These are phyloP conservation scores for Megaustenia siamemsis DNA, from an alignment of 2,888 invertebrate genomes.

Conservation along the genomic window DNA sequence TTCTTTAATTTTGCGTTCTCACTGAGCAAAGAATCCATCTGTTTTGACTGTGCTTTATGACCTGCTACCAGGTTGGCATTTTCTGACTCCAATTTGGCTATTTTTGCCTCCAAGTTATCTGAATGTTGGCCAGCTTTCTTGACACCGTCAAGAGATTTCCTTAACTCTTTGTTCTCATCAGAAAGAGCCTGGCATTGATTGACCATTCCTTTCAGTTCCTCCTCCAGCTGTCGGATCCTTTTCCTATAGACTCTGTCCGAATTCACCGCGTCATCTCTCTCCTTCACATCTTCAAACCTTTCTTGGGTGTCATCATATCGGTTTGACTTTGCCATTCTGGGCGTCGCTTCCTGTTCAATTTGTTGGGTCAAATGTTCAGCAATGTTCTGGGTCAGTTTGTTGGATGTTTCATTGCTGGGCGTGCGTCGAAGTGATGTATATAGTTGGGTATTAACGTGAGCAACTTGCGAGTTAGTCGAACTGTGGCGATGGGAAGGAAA, in stretches of 20 bases:
- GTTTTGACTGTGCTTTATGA: slow-evolving; percentile 36
- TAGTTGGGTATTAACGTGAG: no score
- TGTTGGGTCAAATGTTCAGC: no score
- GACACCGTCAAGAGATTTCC: slow-evolving; percentile 61
- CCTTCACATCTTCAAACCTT: slow-evolving; percentile 66
- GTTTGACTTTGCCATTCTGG: slow-evolving; percentile 30
- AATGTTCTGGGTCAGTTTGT: no score
- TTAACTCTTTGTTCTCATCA: slow-evolving; percentile 64
- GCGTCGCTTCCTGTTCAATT: not conserved
- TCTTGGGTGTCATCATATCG: slow-evolving; percentile 50
- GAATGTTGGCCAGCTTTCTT: slow-evolving; percentile 42
- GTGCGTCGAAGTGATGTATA: no score
- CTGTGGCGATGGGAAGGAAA: no score
- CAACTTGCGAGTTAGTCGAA: no score
- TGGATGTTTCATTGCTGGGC: no score
- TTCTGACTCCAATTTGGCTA: slow-evolving; percentile 51
- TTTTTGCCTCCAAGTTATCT: slow-evolving; percentile 21
- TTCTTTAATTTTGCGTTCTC: slow-evolving; percentile 67
- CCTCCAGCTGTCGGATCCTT: slow-evolving; percentile 71
- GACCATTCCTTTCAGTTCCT: slow-evolving; percentile 69
- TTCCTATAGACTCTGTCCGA: slow-evolving; percentile 67
- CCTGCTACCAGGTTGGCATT: slow-evolving; percentile 56
- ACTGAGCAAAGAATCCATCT: slow-evolving; percentile 42
- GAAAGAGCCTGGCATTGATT: slow-evolving; percentile 66
- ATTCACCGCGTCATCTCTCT: slow-evolving; percentile 66